Conservation (phyloP, 2,888 invertebrate species). For the Altica lythri region DNA sequence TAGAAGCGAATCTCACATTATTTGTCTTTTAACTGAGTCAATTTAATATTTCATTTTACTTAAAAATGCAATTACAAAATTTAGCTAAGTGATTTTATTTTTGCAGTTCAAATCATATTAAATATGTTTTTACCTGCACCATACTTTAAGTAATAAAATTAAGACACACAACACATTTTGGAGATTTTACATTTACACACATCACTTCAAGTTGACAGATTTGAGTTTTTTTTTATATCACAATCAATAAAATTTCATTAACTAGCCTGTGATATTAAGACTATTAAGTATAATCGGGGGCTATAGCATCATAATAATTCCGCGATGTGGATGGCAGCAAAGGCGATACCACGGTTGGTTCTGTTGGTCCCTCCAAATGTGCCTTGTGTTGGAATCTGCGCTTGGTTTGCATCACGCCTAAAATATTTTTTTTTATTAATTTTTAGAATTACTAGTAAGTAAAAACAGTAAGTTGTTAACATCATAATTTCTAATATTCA, state of each 20-base stretch:
- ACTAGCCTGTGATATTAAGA: neutral
- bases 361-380: slow-evolving; percentile 39
- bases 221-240: slow-evolving; percentile 4
- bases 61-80: no score
- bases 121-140: no score
- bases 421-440: slow-evolving; percentile 20
- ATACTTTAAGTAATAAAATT: slow-evolving; percentile 2
- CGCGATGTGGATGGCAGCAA: slow-evolving; percentile 53
- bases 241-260: neutral
- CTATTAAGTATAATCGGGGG: slow-evolving; percentile 29
- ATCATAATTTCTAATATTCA: no score
- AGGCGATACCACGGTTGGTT: slow-evolving; percentile 50
- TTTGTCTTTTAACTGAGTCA: no score
- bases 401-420: slow-evolving; percentile 63
- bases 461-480: no score
- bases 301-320: slow-evolving; percentile 55
- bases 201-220: neutral
- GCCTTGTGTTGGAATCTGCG: slow-evolving; percentile 47
- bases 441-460: no score
- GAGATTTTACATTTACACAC: slow-evolving; percentile 3
- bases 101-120: no score
- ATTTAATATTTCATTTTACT: no score
- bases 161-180: slow-evolving; percentile 7
- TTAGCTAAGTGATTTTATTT: no score
- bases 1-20: no score